Percentiles rank a stretch among this genome's conserved stretches.
Evolutionary conservation across 2,888 invertebrate genomes (phyloP).

Genomic region (Ectemnius continuus): DNA sequence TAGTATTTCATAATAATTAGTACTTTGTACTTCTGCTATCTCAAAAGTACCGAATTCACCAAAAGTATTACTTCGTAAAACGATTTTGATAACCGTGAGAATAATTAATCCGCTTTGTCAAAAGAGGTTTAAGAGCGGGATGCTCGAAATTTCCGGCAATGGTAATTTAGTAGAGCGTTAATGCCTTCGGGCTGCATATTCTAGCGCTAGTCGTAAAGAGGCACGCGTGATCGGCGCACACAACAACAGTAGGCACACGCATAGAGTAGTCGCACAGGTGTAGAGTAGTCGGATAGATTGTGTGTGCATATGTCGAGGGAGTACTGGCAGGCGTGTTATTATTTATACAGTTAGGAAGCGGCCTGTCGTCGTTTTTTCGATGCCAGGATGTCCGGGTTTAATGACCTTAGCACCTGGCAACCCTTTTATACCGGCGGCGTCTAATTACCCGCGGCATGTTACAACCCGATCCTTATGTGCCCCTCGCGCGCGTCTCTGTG

Average conservation of each 20-base stretch:
- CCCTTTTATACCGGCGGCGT: constrained; percentile 52
- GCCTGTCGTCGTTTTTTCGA: constrained; percentile 54
- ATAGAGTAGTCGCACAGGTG: background rate
- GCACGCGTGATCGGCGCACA: background rate
- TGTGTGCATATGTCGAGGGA: background rate
- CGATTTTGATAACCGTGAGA: too few species aligned
- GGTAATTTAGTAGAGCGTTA: too few species aligned
- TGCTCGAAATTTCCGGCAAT: background rate
- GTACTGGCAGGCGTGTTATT: constrained; percentile 31
- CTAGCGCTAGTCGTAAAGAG: too few species aligned
- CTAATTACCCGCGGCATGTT: constrained; percentile 57
- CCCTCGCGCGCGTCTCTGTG: background rate
- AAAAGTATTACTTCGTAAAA: too few species aligned
- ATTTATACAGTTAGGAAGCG: constrained; percentile 58
- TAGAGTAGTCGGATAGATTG: background rate
- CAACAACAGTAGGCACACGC: too few species aligned
- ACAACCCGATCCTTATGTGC: background rate
- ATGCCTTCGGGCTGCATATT: too few species aligned
- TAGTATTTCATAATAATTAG: too few species aligned
- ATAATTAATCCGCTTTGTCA: background rate
- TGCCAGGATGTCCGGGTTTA: constrained; percentile 64
- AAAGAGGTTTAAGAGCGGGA: background rate
- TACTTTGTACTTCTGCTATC: too few species aligned
- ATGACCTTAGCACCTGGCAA: constrained; percentile 65
- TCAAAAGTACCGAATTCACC: too few species aligned